These are phyloP conservation scores for Drosophila bocqueti DNA, from an alignment of 1,140 invertebrate species.

Conservation along the genomic window DNA sequence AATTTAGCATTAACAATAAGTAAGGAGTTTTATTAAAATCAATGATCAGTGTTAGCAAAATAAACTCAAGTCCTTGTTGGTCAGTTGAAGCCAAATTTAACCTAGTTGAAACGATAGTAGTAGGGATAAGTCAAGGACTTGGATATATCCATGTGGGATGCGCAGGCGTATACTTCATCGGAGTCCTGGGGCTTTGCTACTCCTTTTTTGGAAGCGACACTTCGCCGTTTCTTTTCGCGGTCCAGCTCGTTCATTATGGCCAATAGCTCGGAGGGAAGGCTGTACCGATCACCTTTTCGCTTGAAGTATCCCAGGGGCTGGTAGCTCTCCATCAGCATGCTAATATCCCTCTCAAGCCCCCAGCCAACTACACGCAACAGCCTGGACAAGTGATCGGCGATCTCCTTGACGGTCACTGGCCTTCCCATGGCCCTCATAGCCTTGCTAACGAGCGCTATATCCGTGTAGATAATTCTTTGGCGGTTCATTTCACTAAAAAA, in stretches of 20 bases:
- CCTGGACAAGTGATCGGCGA: background rate
- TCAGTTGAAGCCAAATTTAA: background rate
- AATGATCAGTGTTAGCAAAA: slow-evolving; percentile 7
- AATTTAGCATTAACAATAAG: background rate
- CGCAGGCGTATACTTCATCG: background rate
- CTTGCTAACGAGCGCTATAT: slow-evolving; percentile 11
- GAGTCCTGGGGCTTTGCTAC: background rate
- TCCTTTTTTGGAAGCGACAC: rapidly evolving
- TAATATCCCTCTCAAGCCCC: background rate
- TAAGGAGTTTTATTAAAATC: background rate
- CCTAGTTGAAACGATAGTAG: background rate
- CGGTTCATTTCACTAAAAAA: slow-evolving; percentile 10
- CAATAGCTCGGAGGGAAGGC: slow-evolving; percentile 1
- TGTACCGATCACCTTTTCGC: background rate
- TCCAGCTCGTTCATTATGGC: slow-evolving; percentile 10
- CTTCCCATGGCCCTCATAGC: slow-evolving; percentile 1
- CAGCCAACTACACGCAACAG: background rate
- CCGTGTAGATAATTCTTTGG: slow-evolving; percentile 4
- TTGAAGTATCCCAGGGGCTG: slow-evolving; percentile 9
- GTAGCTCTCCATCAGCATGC: slow-evolving; percentile 1
- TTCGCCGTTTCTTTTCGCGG: background rate
- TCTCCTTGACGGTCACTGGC: slow-evolving; percentile 2
- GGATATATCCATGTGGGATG: background rate
- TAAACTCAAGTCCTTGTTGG: too few species aligned
- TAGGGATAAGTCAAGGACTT: slow-evolving; percentile 7